These are phyloP conservation scores for Enteromius afrohamiltoni DNA, from an alignment of 2,797 vertebrate genomes.

Conservation along the genomic window DNA sequence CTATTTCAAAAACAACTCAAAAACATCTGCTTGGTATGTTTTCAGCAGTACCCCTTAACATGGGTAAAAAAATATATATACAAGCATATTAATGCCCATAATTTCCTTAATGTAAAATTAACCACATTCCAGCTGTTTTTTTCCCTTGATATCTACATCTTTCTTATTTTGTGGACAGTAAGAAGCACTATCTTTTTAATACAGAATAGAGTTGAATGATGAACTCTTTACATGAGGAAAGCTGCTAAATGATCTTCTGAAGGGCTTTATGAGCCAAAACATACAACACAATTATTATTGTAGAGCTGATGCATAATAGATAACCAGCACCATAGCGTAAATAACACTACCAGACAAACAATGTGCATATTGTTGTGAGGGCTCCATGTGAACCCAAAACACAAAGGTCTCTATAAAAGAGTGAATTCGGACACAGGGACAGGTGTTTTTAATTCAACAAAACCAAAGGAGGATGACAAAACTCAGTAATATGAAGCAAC, in stretches of 20 bases:
- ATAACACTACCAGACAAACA: slow-evolving; percentile 6
- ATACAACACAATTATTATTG: slow-evolving; percentile 4
- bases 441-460: background rate
- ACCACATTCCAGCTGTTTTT: background rate
- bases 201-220: background rate
- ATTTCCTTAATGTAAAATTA: background rate
- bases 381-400: background rate
- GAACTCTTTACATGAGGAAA: background rate
- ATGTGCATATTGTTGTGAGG: background rate
- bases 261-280: background rate
- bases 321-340: background rate
- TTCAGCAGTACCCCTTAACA: background rate
- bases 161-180: background rate
- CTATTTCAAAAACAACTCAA: background rate
- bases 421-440: background rate
- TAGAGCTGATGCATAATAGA: background rate
- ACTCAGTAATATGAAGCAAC: background rate
- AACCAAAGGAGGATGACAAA: background rate
- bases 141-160: background rate
- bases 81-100: background rate
- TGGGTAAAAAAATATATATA: background rate
- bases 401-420: background rate
- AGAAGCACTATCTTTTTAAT: background rate
- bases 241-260: background rate
- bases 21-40: background rate